Conservation (phyloP, 2,797 vertebrate species). For the Clamator glandarius region DNA sequence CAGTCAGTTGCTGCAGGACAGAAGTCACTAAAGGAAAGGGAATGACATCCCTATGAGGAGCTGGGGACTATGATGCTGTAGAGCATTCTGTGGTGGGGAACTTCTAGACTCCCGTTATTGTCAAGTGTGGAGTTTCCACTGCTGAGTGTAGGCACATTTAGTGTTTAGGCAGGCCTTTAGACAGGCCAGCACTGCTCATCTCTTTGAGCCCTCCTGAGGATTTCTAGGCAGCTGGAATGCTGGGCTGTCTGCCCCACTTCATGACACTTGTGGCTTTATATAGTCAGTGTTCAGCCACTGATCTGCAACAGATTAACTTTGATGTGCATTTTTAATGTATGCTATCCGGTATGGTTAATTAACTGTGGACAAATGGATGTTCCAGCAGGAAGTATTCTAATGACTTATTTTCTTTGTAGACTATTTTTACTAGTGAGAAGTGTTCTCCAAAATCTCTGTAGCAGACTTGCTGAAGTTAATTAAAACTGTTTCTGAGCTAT, state of each 20-base stretch:
- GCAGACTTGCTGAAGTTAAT: neutral
- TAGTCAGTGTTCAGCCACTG: slow-evolving; percentile 42
- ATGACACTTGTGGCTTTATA: slow-evolving; percentile 61
- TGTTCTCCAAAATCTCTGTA: neutral
- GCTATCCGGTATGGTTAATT: slow-evolving; percentile 37
- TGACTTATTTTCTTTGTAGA: slow-evolving; percentile 49
- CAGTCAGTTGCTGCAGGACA: neutral
- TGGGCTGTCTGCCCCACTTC: neutral
- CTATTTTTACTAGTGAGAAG: slow-evolving; percentile 35
- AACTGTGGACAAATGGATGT: slow-evolving; percentile 41
- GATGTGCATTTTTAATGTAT: slow-evolving; percentile 37
- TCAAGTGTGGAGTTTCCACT: slow-evolving; percentile 4
- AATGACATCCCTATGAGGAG: neutral
- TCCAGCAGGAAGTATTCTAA: slow-evolving; percentile 47
- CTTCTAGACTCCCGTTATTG: neutral
- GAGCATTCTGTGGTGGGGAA: neutral
- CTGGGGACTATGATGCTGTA: neutral
- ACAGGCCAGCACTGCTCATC: neutral
- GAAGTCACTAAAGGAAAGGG: neutral
- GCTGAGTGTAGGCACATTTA: neutral
- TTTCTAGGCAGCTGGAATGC: slow-evolving; percentile 64
- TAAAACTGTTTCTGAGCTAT: neutral
- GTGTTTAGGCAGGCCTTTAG: neutral
- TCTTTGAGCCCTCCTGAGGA: slow-evolving; percentile 43
- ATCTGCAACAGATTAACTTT: slow-evolving; percentile 46